phyloP scores from a whole-genome alignment of 2,888 invertebrate genomes.

The Tetragonula carbonaria region DNA sequence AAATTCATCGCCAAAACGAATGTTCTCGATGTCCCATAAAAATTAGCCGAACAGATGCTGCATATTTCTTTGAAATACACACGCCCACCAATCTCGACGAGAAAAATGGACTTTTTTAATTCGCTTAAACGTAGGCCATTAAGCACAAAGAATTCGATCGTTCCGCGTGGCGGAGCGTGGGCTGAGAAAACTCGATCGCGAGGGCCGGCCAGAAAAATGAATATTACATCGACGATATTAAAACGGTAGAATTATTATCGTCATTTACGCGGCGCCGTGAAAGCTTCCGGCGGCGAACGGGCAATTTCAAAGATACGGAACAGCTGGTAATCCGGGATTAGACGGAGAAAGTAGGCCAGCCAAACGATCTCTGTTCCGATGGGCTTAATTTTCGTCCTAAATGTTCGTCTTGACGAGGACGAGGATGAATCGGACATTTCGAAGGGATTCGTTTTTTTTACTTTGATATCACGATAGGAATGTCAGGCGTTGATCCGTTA shows the following conservation, averaged over 20 bases:
- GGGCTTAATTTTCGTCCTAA: constrained; percentile 30
- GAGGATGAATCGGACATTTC: not conserved
- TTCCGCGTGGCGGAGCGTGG: not conserved
- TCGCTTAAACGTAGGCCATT: not conserved
- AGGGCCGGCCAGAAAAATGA: constrained; percentile 18
- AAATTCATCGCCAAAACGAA: not conserved
- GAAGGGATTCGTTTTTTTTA: not conserved
- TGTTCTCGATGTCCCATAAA: not conserved
- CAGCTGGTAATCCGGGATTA: constrained; percentile 49
- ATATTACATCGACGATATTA: constrained; percentile 38
- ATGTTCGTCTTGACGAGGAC: not conserved
- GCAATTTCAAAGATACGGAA: constrained; percentile 33
- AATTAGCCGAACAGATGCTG: not conserved
- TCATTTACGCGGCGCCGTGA: constrained; percentile 1
- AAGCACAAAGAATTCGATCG: not conserved
- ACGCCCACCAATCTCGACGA: not conserved
- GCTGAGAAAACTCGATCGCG: not conserved
- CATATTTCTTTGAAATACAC: not conserved
- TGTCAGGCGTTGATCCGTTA: not conserved
- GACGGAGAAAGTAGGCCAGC: constrained; percentile 37
- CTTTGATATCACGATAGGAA: not conserved
- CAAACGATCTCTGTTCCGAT: not conserved
- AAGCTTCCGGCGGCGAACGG: constrained; percentile 13
- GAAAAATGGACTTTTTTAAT: constrained; percentile 11
- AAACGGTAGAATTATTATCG: constrained; percentile 38